These are phyloP conservation scores for Chrysomallon squamiferum DNA, from an alignment of 1,140 invertebrate species.

Conservation along the genomic window DNA sequence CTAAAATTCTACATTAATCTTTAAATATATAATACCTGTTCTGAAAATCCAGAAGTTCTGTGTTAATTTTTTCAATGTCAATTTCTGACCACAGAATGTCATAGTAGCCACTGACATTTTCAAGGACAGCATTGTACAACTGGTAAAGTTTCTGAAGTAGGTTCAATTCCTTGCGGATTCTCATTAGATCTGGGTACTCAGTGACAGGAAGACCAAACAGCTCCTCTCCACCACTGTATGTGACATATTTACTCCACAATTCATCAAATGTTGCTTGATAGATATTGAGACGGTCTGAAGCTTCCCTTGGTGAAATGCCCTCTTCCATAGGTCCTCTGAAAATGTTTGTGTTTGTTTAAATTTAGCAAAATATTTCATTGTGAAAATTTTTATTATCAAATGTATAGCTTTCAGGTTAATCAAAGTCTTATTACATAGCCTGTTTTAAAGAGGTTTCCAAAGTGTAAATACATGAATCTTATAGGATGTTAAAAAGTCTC, in stretches of 20 bases:
- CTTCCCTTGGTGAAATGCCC: constrained; percentile 87
- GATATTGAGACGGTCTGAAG: constrained; percentile 89
- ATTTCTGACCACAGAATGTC: constrained; percentile 94
- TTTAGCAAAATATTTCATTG: background rate
- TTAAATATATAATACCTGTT: constrained; percentile 71
- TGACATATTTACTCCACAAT: constrained; percentile 92
- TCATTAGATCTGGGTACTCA: constrained; percentile 90
- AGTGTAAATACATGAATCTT: no score
- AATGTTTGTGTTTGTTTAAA: no score
- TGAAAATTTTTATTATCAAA: background rate
- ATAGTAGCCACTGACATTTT: constrained; percentile 93
- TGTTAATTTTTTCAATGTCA: constrained; percentile 97
- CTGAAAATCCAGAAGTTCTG: constrained; percentile 96
- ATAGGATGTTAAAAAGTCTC: no score
- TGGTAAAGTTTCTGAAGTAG: constrained; percentile 94
- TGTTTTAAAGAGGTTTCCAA: no score
- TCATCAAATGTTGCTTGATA: constrained; percentile 94
- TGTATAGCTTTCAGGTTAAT: no score
- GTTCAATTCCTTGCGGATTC: constrained; percentile 92
- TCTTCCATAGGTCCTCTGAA: constrained; percentile 87
- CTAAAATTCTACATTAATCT: background rate
- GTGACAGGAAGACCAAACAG: constrained; percentile 89
- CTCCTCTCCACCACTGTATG: constrained; percentile 93
- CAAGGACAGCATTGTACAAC: constrained; percentile 95
- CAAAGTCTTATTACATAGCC: no score